Evolutionary conservation across 2,888 invertebrate genomes (phyloP), one percentile per base, ranked within the genome.

Genomic region (Xanthostigma xanthostigma): DNA sequence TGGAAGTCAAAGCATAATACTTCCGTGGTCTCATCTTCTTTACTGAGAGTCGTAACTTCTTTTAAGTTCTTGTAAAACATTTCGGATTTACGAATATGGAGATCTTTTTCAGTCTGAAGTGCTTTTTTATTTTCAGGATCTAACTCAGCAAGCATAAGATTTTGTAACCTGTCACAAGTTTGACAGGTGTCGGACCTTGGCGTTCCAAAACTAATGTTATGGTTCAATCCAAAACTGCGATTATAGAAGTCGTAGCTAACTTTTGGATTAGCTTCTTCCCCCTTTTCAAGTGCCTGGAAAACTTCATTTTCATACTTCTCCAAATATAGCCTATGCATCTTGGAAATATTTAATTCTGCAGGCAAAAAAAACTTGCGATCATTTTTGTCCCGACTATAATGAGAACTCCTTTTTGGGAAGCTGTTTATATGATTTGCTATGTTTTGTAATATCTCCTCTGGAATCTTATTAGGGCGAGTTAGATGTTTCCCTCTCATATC

Each of bases 1-100:
- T 54, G 55, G 42, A 44, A 56, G 38, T 56, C 54, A 53, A 56
- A 57, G 44, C 45, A 47, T 35, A 57, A 39, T 34, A 54, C 54
- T 17, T 56, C 53, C 37, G 55, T 49, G n/a, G 44, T 27, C 8
- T 46, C 48, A 48, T 54, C 52, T 27, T 42, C 41, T 47, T 51
- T 55, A 10, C 51, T 51, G 39, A 53, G 45, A 5, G n/a, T 41
- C 8, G 50, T 49, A 47, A 50, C 52, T 44, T 54, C 51, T 48
- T 54, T 55, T 11, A 57, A 33, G 13, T 49, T 35, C 8, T 14
- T 49, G 45, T 54, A 55, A 51, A 56, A 56, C 9, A 14, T 8
- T 46, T 54, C 53, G 10, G 53, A 45, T 52, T 58, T 56, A 13
- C 13, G 12, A 34, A 52, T 42, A 50, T 56, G 56, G n/a, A 54